phyloP scores from a whole-genome alignment of 2,888 invertebrate species.

The Epirrita christyi region DNA sequence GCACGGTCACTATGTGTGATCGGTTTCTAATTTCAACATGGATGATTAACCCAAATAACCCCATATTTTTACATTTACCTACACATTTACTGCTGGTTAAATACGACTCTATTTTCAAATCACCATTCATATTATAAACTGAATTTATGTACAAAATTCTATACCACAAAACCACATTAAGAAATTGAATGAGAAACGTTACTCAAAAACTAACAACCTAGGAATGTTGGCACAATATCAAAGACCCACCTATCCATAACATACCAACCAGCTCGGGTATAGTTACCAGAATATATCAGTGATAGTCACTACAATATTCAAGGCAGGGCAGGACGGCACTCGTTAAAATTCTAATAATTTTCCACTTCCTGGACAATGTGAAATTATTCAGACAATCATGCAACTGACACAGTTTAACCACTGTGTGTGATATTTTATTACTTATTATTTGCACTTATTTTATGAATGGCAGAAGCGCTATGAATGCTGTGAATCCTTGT shows the following conservation, averaged over 20 bases:
- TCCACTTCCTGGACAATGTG: conserved; percentile 26
- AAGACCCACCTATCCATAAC: conserved; percentile 37
- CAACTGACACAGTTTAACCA: neutral
- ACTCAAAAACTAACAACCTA: conserved; percentile 33
- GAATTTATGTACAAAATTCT: neutral
- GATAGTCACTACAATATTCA: conserved; percentile 42
- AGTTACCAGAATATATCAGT: no score
- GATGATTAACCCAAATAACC: conserved; percentile 19
- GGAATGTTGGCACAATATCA: conserved; percentile 57
- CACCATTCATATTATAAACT: neutral
- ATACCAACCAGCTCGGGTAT: conserved; percentile 18
- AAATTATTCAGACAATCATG: conserved; percentile 3
- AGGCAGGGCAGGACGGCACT: conserved; percentile 22
- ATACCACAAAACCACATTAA: neutral
- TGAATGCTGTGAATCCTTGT: no score
- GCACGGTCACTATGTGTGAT: conserved; percentile 41
- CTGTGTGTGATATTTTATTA: no score
- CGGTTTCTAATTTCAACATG: conserved; percentile 49
- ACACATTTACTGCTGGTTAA: neutral
- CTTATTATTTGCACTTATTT: no score
- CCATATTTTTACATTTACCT: neutral
- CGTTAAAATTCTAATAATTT: conserved; percentile 25
- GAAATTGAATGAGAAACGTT: conserved; percentile 15
- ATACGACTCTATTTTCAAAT: neutral
- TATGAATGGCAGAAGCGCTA: no score